Base-by-base conservation (phyloP, 2,888 invertebrate species). In the Rotaria sp. region DNA sequence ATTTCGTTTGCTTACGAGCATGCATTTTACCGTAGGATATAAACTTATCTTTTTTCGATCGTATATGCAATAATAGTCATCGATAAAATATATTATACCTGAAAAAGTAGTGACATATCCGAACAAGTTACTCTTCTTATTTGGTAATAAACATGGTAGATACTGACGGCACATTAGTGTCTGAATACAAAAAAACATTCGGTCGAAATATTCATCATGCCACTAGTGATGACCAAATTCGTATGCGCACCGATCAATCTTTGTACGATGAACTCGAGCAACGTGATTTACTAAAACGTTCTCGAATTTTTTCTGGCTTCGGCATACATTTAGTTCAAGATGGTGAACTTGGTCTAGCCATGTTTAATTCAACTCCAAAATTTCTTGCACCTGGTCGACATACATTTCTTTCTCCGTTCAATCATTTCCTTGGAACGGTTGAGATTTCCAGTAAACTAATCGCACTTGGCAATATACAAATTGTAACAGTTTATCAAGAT, bases 101-200 rank as follows among this genome's bases (percentile, higher is more conserved):
- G n/a, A n/a, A 11, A 45, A 11, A 45, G 5, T 45, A 5, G 45
- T 8, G 45, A 45, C 45, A 45, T 45, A 5, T 11, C 7, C 11
- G 45, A 45, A 45, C 5, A 45, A 45, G 11, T 8, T 8, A 5
- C 5, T 45, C 11, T 45, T 11, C 11, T 11, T 45, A 8, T 11
- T 45, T 45, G 10, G 15, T 4, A 50, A 50, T 4, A 50, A 50
- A 13, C 18, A 50, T 50, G 50, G 50, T 50, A 15, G 50, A 41
- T 26, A 45, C 10, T 13, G 75, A 75, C 8, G 26, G 41, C 4
- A 41, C 21, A 11, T 26, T 75, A 26, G 41, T 75, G 11, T 75
- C 75, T 45, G 75, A 75, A 41, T 75, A 75, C 26, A 75, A 75
- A 26, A 75, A 75, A 75, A 41, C 75, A 45, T 75, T 75, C 15